Base-by-base conservation (phyloP, 2,113 vertebrate genomes). In the Pollachius pollachius region DNA sequence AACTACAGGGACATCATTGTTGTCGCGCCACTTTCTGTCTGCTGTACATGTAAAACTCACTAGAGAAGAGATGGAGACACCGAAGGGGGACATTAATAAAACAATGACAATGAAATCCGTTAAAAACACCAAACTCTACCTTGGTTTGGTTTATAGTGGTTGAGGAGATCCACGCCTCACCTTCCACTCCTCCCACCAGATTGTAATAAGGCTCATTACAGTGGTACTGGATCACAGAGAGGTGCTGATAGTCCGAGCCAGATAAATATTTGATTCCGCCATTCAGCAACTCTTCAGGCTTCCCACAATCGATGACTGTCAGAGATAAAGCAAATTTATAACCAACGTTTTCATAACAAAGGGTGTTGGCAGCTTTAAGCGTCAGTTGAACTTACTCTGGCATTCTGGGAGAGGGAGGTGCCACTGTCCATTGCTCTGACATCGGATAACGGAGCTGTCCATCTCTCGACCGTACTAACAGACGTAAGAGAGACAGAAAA, bases 261-360 rank as follows among this genome's bases (percentile, higher is more conserved):
- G 81, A 88, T 64, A 90, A 34, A 64, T 84, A 82, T 0, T 13
- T 64, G 17, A 89, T 11, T 0, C 59, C 78, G 72, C 92, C 92
- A 4, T 93, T 92, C 37, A 70, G 64, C 70, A 92, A 66, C 1
- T 52, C 1, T 11, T 80, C 65, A 12, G 92, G 92, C 48, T 81
- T 65, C 70, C 89, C 90, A 83, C 91, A 93, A 58, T 91, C 86
- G 66, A 89, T 82, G 71, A 92, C 92, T 93, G 69, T 34, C 84
- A 52, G 25, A 70, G 54, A 82, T 16, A 61, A 19, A 6, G 18
- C 12, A 18, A n/a, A 18, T 9, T 17, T 9, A 56, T 56, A 56
- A 56, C 17, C 30, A 34, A 34, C 41, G 8, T 11, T 48, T 9
- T 48, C 41, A 48, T 48, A 48, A 13, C 41, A 48, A 2, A 48